Conservation (phyloP, 1,140 invertebrate genomes). For the Idris sp. region DNA sequence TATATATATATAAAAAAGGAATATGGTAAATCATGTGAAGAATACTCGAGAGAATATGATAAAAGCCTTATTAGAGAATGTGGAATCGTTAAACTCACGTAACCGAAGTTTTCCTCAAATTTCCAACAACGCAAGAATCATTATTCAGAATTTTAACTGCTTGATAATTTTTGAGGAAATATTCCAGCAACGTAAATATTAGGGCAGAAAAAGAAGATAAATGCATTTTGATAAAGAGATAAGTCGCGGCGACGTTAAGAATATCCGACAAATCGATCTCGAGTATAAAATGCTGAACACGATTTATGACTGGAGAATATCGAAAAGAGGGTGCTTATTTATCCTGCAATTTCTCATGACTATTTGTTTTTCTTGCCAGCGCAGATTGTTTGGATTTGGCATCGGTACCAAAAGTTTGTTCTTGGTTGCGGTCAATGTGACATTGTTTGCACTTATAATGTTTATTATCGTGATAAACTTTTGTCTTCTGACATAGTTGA, state of each 20-base stretch:
- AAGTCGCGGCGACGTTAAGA: slow-evolving; percentile 10
- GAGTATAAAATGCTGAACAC: slow-evolving; percentile 3
- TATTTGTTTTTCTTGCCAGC: slow-evolving; percentile 8
- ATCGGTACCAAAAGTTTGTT: too few species aligned
- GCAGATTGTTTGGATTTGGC: slow-evolving; percentile 3
- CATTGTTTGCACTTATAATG: too few species aligned
- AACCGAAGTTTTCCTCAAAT: slow-evolving; percentile 21
- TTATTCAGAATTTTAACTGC: slow-evolving; percentile 12
- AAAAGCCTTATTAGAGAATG: slow-evolving; percentile 26
- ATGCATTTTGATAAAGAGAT: slow-evolving; percentile 9
- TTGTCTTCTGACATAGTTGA: too few species aligned
- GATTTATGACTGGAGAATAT: slow-evolving; percentile 6
- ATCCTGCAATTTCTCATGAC: slow-evolving; percentile 4
- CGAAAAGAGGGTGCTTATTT: slow-evolving; percentile 1
- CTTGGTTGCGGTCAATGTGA: neutral
- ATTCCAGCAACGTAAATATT: neutral
- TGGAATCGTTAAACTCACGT: slow-evolving; percentile 19
- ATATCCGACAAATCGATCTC: slow-evolving; percentile 13
- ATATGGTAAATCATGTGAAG: too few species aligned
- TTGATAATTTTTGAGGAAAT: slow-evolving; percentile 10
- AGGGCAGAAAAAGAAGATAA: slow-evolving; percentile 8
- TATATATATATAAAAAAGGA: too few species aligned
- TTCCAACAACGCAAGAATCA: slow-evolving; percentile 14
- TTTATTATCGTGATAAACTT: too few species aligned
- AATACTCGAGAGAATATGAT: too few species aligned